Conservation (phyloP, 1,140 invertebrate species). For the Magallana angulata region DNA sequence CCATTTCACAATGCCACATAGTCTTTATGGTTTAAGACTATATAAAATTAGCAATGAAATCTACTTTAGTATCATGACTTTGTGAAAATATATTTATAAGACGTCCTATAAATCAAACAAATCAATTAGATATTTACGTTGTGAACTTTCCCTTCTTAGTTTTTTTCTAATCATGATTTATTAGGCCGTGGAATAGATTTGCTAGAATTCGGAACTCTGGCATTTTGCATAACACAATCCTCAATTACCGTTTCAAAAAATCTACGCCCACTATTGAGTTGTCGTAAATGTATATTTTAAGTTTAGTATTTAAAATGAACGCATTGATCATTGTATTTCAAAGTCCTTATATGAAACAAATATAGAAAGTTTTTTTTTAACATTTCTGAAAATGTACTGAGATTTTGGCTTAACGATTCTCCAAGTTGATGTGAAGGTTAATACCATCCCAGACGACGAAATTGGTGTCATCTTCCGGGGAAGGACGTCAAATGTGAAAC, state of each 20-base stretch:
- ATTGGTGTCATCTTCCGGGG: slow-evolving; percentile 5
- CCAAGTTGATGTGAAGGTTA: not conserved
- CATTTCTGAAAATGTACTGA: not conserved
- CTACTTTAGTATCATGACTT: not conserved
- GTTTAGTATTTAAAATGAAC: not conserved
- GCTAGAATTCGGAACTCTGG: too few relatives aligned
- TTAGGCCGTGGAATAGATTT: too few relatives aligned
- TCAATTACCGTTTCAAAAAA: too few relatives aligned
- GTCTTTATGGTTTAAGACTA: not conserved
- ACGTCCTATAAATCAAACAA: not conserved
- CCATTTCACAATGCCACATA: not conserved
- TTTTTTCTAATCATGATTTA: not conserved
- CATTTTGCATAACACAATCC: too few relatives aligned
- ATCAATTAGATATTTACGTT: not conserved
- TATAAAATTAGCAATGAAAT: not conserved
- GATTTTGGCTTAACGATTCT: not conserved
- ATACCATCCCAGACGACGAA: slow-evolving; percentile 21
- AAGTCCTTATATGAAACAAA: too few relatives aligned
- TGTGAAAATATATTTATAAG: not conserved
- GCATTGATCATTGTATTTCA: not conserved
- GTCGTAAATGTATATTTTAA: not conserved
- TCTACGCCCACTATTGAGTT: not conserved
- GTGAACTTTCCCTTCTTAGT: slow-evolving; percentile 1
- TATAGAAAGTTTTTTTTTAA: too few relatives aligned
- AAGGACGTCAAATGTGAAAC: not conserved